Conservation (phyloP, 2,888 invertebrate genomes). For the Scelioninae gen. 2 region DNA sequence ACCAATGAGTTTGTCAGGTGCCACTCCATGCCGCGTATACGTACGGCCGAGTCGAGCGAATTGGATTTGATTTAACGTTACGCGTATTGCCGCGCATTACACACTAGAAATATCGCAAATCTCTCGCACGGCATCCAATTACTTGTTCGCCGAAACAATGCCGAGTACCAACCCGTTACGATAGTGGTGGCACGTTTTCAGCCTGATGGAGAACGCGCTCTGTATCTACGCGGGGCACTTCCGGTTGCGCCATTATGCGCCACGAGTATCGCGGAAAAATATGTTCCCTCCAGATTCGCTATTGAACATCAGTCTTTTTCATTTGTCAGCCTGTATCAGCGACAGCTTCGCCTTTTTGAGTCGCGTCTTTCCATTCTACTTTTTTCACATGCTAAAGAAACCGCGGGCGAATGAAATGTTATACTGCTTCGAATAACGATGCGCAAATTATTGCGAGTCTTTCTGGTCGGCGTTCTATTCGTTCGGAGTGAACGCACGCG, state of each 20-base stretch:
- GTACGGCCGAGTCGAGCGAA: conserved; percentile 68
- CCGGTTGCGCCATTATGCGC: conserved; percentile 57
- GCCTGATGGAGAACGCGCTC: conserved; percentile 60
- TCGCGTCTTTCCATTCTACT: conserved; percentile 8
- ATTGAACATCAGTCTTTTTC: conserved; percentile 59
- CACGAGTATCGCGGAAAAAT: conserved; percentile 50
- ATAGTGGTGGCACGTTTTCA: conserved; percentile 61
- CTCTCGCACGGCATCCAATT: conserved; percentile 70
- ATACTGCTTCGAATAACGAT: conserved; percentile 42
- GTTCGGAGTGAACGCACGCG: conserved; percentile 1
- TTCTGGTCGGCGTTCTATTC: conserved; percentile 21
- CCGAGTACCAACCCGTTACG: conserved; percentile 54
- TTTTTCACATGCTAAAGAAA: conserved; percentile 35
- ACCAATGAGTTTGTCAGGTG: conserved; percentile 76
- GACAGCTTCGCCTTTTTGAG: conserved; percentile 45
- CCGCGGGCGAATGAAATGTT: conserved; percentile 44
- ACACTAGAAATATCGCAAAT: conserved; percentile 73
- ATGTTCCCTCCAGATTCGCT: conserved; percentile 52
- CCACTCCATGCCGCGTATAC: conserved; percentile 70
- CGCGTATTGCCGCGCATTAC: conserved; percentile 73
- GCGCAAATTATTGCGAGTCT: conserved; percentile 28
- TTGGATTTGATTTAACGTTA: conserved; percentile 75
- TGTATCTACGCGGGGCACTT: conserved; percentile 59
- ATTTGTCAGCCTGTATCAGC: conserved; percentile 55
- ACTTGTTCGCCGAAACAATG: conserved; percentile 66